A percentile compares a stretch with the other conserved stretches of the same genome.
Evolutionary conservation across 2,888 invertebrate genomes (phyloP).

Genomic region (Parascotia fuliginaria): DNA sequence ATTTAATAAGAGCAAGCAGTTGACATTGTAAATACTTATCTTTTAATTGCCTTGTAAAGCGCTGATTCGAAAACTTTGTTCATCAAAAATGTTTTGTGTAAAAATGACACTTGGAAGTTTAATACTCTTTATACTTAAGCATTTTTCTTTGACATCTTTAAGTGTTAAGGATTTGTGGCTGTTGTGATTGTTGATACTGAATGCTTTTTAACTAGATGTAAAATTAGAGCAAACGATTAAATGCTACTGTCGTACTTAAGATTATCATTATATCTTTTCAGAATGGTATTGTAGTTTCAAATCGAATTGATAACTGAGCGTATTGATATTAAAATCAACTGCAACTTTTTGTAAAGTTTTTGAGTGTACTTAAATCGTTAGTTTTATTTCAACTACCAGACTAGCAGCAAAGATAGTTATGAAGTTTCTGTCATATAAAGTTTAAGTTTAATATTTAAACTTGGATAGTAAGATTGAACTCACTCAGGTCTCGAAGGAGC

Average conservation of each 20-base stretch:
- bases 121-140: constrained; percentile 40
- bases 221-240: constrained; percentile 13
- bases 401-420: background rate
- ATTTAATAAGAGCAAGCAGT: constrained; percentile 20
- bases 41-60: constrained; percentile 54
- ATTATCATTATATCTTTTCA: constrained; percentile 3
- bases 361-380: background rate
- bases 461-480: constrained; percentile 2
- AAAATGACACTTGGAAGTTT: constrained; percentile 51
- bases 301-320: background rate
- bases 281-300: background rate
- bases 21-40: constrained; percentile 43
- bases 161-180: constrained; percentile 23
- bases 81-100: constrained; percentile 55
- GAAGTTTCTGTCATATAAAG: background rate
- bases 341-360: background rate
- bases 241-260: constrained; percentile 7
- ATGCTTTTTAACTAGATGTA: constrained; percentile 33
- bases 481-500: background rate
- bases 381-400: background rate
- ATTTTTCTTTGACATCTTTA: constrained; percentile 29
- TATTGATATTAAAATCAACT: background rate
- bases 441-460: too few relatives aligned
- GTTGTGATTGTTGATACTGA: constrained; percentile 25
- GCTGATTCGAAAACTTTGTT: constrained; percentile 58